Conservation (phyloP, 53 echinoderm and acorn worm species). For the Henricia sp. region DNA sequence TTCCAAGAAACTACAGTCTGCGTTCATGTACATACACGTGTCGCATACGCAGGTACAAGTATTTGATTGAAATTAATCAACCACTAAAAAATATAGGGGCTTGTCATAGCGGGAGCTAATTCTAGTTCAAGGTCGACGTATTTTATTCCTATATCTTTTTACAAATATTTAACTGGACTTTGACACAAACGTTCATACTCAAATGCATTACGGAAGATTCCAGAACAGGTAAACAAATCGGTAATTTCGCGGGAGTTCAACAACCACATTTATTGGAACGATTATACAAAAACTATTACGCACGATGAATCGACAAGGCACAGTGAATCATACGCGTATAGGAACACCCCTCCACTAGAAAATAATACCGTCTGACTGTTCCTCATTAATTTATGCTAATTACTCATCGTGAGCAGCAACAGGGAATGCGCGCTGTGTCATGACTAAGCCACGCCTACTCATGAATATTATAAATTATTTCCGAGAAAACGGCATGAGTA, state of each 20-base stretch:
- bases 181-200: no score
- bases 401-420: neutral
- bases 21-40: no score
- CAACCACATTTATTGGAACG: neutral
- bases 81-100: no score
- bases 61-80: no score
- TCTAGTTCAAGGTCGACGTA: no score
- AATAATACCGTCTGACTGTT: conserved; percentile 33
- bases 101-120: no score
- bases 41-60: no score
- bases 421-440: neutral
- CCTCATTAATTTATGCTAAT: neutral
- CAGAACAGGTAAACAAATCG: neutral
- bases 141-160: no score
- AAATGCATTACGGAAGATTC: no score
- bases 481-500: conserved; percentile 52
- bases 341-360: conserved; percentile 12
- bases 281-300: conserved; percentile 19
- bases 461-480: conserved; percentile 35
- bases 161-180: no score
- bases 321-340: conserved; percentile 35
- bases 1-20: no score
- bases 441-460: conserved; percentile 50
- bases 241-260: neutral
- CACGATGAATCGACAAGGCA: conserved; percentile 46